Percentiles rank a stretch among this genome's conserved stretches.
Conservation (phyloP, 2,797 vertebrate species). For the Danio jaintianensis region DNA sequence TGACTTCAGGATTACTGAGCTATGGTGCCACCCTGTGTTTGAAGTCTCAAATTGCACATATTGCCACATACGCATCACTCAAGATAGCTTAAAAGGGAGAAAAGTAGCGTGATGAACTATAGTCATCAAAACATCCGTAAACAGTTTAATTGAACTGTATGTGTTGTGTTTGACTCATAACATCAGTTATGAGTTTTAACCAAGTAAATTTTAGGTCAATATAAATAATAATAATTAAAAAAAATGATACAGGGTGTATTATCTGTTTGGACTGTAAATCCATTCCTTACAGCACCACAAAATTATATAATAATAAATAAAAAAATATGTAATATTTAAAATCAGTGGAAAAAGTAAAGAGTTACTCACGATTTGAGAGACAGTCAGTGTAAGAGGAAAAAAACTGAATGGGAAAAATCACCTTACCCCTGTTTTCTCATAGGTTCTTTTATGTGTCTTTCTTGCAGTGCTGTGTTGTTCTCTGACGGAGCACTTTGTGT, state of each 20-base stretch:
- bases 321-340: background rate
- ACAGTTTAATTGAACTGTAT: background rate
- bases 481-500: constrained; percentile 24
- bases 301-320: constrained; percentile 25
- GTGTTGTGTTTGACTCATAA: background rate
- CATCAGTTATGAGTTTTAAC: background rate
- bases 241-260: too few relatives aligned
- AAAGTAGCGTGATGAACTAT: background rate
- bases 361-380: background rate
- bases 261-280: background rate
- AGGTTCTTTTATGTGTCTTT: constrained; percentile 39
- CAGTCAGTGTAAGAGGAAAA: background rate
- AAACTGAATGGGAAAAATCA: constrained; percentile 26
- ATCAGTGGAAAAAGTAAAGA: background rate
- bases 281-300: background rate
- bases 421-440: constrained; percentile 55
- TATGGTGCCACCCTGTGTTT: constrained; percentile 26
- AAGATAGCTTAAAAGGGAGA: background rate
- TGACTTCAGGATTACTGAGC: background rate
- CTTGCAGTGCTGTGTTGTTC: constrained; percentile 39
- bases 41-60: background rate
- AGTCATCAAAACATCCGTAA: background rate
- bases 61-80: background rate
- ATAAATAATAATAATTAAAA: background rate
- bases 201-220: background rate